Percentiles rank a stretch among this genome's conserved stretches.
Evolutionary conservation across 2,888 invertebrate genomes (phyloP).

Genomic region (Drosophila kambysellisi): DNA sequence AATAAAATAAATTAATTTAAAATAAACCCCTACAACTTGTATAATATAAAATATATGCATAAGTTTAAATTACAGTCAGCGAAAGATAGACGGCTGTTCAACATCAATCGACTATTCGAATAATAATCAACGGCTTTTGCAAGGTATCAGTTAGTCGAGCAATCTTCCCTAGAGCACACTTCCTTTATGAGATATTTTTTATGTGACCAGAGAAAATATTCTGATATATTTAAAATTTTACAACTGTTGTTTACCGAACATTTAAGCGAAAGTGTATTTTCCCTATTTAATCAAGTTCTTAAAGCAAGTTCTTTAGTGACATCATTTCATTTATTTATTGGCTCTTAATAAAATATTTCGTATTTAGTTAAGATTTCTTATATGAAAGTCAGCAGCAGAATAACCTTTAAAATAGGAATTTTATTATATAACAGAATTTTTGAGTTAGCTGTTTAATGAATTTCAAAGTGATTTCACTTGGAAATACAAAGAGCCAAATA

Average conservation of each 20-base stretch:
- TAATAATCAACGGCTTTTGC: background rate
- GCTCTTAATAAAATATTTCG: background rate
- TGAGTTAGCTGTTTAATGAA: background rate
- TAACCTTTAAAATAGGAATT: background rate
- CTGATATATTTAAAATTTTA: constrained; percentile 8
- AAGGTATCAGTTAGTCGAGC: constrained; percentile 1
- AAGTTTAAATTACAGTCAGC: background rate
- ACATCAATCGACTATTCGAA: background rate
- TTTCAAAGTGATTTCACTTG: constrained; percentile 9
- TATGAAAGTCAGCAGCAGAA: background rate
- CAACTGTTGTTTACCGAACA: constrained; percentile 10
- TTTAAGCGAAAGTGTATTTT: background rate
- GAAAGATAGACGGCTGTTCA: background rate
- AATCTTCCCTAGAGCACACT: background rate
- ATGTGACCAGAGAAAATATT: constrained; percentile 29
- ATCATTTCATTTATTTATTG: background rate
- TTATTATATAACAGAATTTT: background rate
- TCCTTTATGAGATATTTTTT: constrained; percentile 26
- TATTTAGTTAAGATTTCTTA: background rate
- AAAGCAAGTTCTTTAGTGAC: background rate
- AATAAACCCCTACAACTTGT: no score
- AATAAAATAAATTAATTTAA: no score
- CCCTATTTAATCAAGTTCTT: background rate
- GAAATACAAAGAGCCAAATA: constrained; percentile 12
- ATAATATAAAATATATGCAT: background rate